Evolutionary conservation across 2,113 vertebrate genomes (phyloP).

Genomic region (Vulpes ferrilata): DNA sequence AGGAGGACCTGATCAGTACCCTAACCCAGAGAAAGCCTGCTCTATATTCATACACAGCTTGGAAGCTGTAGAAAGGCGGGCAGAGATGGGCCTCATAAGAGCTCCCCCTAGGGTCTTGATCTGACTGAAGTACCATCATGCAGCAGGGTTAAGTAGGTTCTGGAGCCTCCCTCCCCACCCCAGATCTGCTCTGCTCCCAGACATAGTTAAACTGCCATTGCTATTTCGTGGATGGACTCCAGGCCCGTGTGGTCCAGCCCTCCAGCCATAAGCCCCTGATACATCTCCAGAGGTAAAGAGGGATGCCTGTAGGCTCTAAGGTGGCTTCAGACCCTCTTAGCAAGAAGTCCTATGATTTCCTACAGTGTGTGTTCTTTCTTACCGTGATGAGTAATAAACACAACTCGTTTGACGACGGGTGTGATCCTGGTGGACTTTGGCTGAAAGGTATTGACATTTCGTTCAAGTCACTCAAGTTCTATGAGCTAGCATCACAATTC

Average conservation of each 20-base stretch:
- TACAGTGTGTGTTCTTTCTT: background rate
- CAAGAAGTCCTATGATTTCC: background rate
- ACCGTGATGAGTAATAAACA: background rate
- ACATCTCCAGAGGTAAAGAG: background rate
- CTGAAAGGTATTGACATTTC: background rate
- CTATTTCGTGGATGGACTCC: background rate
- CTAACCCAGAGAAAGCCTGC: background rate
- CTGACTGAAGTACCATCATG: background rate
- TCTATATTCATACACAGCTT: background rate
- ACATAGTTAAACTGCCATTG: background rate
- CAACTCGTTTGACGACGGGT: background rate
- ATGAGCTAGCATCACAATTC: slow-evolving; percentile 15
- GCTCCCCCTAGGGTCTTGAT: background rate
- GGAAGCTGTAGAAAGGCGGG: background rate
- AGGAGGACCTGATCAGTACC: background rate
- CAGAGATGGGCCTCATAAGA: background rate
- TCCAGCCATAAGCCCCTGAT: background rate
- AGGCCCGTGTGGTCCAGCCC: background rate
- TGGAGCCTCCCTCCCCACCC: background rate
- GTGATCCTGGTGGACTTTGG: background rate
- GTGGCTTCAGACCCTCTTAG: background rate
- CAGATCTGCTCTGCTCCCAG: background rate
- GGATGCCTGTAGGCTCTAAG: background rate
- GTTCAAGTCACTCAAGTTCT: slow-evolving; percentile 1
- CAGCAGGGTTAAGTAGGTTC: background rate